These are phyloP conservation scores for Campylomormyrus numenius DNA, from an alignment of 2,113 vertebrate genomes.

Conservation along the genomic window DNA sequence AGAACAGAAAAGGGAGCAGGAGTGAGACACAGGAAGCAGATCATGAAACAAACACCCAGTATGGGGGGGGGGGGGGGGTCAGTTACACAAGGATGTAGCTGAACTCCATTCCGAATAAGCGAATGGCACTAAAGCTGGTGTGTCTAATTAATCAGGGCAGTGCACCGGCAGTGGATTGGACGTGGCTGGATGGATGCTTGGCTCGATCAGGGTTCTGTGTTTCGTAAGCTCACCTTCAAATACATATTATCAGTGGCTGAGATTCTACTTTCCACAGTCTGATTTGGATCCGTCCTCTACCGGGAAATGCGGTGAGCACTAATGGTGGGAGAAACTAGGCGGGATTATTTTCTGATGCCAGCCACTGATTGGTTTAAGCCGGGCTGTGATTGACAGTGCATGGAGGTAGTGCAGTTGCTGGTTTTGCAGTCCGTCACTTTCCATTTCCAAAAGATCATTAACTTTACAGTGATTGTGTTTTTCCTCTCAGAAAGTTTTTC, in stretches of 20 bases:
- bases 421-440: neutral
- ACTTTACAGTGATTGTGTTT: neutral
- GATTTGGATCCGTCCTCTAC: neutral
- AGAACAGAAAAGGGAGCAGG: neutral
- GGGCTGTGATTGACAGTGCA: neutral
- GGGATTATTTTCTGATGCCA: neutral
- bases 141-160: neutral
- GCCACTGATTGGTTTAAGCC: neutral
- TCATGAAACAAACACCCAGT: neutral
- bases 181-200: neutral
- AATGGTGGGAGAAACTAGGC: neutral
- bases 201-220: neutral
- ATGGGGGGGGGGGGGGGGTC: neutral
- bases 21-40: neutral
- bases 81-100: neutral
- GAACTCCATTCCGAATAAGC: neutral
- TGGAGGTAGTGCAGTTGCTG: neutral
- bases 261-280: neutral
- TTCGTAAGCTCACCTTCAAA: neutral
- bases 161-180: neutral
- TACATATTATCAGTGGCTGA: neutral
- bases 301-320: neutral
- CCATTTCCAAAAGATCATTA: neutral
- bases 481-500: neutral
- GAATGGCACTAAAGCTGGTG: neutral